Evolutionary conservation across 1,140 invertebrate species (phyloP).

Genomic region (Diplogasteroides magnus): DNA sequence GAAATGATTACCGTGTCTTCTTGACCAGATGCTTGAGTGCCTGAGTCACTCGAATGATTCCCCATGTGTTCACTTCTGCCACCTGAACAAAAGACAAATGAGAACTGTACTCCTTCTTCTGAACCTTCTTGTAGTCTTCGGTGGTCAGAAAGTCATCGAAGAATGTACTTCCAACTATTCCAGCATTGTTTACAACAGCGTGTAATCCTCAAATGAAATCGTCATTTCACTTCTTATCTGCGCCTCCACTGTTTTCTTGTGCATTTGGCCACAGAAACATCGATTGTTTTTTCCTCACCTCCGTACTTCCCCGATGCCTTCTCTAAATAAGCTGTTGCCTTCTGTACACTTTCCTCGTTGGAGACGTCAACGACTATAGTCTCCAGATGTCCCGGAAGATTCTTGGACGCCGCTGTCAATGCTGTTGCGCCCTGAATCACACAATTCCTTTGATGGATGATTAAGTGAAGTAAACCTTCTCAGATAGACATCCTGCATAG

Average conservation of each 20-base stretch:
- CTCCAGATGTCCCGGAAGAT: background rate
- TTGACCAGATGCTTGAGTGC: slow-evolving; percentile 30
- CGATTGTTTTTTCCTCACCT: background rate
- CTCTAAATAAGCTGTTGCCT: background rate
- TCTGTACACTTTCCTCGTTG: background rate
- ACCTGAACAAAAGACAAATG: slow-evolving; percentile 1
- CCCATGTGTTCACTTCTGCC: slow-evolving; percentile 24
- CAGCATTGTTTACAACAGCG: background rate
- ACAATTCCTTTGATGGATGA: background rate
- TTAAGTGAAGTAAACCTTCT: background rate
- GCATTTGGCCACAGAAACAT: background rate
- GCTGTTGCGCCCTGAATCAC: background rate
- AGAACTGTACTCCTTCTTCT: background rate
- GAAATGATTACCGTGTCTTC: slow-evolving; percentile 18
- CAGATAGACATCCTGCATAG: background rate
- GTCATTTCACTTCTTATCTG: background rate
- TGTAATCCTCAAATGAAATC: background rate
- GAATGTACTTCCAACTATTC: background rate
- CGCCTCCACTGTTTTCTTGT: background rate
- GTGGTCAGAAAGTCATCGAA: background rate
- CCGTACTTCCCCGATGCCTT: background rate
- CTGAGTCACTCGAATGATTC: slow-evolving; percentile 32
- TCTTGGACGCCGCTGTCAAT: too few relatives aligned
- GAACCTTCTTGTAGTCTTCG: background rate
- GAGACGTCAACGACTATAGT: background rate